Conservation (phyloP, 2,113 vertebrate genomes). For the Synchiropus splendidus region DNA sequence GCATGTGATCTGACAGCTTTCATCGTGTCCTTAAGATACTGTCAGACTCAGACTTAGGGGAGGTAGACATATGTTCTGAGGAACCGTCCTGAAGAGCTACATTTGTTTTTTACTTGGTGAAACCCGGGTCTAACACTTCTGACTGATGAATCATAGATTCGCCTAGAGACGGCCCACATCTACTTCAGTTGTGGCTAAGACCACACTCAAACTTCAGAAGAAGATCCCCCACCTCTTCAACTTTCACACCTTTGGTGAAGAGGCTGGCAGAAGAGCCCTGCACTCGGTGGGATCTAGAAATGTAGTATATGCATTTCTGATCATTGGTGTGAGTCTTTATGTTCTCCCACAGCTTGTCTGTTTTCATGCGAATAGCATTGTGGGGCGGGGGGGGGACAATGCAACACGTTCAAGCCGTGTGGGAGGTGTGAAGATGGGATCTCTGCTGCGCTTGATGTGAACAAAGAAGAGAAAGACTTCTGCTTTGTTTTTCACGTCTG, state of each 20-base stretch:
- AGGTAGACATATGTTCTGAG: too few relatives aligned
- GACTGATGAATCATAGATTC: conserved; percentile 18
- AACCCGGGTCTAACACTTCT: conserved; percentile 1
- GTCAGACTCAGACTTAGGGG: too few relatives aligned
- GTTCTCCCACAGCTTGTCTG: conserved; percentile 10
- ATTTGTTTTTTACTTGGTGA: conserved; percentile 1
- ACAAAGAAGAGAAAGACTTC: conserved; percentile 42
- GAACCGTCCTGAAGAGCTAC: neutral
- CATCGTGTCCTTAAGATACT: too few relatives aligned
- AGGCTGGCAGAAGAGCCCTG: conserved; percentile 37
- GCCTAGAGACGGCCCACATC: conserved; percentile 9
- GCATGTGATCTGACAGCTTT: too few relatives aligned
- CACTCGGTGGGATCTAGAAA: conserved; percentile 36
- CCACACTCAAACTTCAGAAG: conserved; percentile 11
- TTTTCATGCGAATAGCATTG: conserved; percentile 27
- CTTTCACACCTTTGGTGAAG: conserved; percentile 43
- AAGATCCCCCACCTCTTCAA: conserved; percentile 46
- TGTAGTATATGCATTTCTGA: conserved; percentile 11
- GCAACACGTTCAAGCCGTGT: conserved; percentile 51
- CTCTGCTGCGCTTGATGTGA: conserved; percentile 56
- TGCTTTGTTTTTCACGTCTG: conserved; percentile 36
- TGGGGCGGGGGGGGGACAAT: conserved; percentile 57
- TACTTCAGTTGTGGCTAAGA: conserved; percentile 10
- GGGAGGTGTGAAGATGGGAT: conserved; percentile 61
- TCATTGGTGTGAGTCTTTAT: conserved; percentile 3